Base-by-base conservation (phyloP, 2,113 vertebrate genomes). In the Tautogolabrus adspersus region DNA sequence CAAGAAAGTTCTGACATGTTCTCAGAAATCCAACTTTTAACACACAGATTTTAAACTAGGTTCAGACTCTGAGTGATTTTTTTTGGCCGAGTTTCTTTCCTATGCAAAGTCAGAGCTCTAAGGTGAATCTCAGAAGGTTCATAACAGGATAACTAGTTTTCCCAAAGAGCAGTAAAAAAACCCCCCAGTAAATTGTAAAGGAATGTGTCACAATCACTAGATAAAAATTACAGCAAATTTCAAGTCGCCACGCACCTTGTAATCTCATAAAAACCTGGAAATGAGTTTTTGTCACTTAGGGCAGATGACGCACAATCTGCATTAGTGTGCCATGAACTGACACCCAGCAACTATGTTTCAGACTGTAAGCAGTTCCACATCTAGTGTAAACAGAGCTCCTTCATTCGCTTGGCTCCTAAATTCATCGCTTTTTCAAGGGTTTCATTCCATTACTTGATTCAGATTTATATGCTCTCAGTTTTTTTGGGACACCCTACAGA, bases 171-270 rank as follows among this genome's bases (percentile, higher is more conserved):
- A 42, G 47, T 49, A 49, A 49, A 49, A 49, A 10, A 19, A 49
- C 18, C 10, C 13, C 40, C 7, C 34, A 49, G 56, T n/a, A 30
- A 76, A 71, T 34, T 21, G 10, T 15, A 0, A 66, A 72, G 87
- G 86, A 91, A 93, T 89, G 81, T 75, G 74, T 67, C 42, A 52
- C 26, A 21, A 40, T 68, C 34, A 77, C 22, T 55, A 19, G 16
- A 54, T 49, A 63, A 51, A 47, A 69, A 40, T 23, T 1, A 63
- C 51, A 62, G 66, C 1, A 67, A 22, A 59, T 6, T 8, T 1
- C 15, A 34, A 59, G 30, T 30, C 0, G 11, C 56, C 22, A 68
- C 15, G 26, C 62, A 55, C 46, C 49, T 37, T 54, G 10, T 51
- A 73, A 12, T 66, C 52, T 76, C 66, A 52, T 66, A 67, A 72